Conservation (phyloP, 2,797 vertebrate species). For the Myripristis murdjan region DNA sequence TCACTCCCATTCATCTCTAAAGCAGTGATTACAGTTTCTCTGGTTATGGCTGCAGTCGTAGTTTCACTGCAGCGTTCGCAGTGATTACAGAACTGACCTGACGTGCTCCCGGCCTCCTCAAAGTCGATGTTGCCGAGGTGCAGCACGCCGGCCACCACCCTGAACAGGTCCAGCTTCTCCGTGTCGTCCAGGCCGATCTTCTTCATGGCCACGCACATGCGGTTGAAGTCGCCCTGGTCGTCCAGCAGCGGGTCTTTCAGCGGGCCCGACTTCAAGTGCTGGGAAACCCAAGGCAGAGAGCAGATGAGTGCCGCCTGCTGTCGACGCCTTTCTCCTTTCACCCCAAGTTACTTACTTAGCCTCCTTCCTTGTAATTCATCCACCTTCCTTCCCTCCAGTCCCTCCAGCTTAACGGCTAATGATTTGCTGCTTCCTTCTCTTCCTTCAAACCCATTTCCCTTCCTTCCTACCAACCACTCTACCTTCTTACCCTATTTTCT, state of each 20-base stretch:
- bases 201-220: conserved; percentile 97
- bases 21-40: too few relatives aligned
- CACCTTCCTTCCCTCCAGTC: too few relatives aligned
- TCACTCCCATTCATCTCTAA: too few relatives aligned
- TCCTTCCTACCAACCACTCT: too few relatives aligned
- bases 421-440: too few relatives aligned
- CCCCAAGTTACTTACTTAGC: too few relatives aligned
- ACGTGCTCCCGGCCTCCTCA: conserved; percentile 96
- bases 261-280: conserved; percentile 93
- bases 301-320: not conserved
- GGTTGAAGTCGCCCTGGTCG: conserved; percentile 93
- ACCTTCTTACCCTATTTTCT: too few relatives aligned
- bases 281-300: conserved; percentile 13
- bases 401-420: too few relatives aligned
- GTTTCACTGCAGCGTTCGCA: too few relatives aligned
- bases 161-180: conserved; percentile 96
- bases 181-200: conserved; percentile 95
- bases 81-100: conserved; percentile 84
- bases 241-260: conserved; percentile 96
- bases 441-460: too few relatives aligned
- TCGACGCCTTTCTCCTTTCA: not conserved
- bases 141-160: conserved; percentile 96
- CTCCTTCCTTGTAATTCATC: too few relatives aligned
- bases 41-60: too few relatives aligned
- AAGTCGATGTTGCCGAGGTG: conserved; percentile 98